phyloP scores from a whole-genome alignment of 2,797 vertebrate genomes.

The Urosaurus nigricauda region DNA sequence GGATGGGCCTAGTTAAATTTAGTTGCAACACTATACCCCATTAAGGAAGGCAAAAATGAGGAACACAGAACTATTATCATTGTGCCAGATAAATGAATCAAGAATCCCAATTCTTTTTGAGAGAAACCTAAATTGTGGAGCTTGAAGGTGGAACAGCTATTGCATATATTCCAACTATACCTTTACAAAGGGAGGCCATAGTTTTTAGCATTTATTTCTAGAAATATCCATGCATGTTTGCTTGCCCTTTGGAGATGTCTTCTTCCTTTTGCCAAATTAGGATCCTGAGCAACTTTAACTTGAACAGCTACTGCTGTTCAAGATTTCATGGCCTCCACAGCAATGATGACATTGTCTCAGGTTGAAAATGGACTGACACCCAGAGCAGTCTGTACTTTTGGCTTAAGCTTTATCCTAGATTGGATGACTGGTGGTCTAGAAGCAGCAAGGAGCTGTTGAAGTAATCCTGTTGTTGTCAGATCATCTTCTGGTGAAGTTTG shows the following conservation, averaged over 20 bases:
- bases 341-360: no score
- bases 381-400: no score
- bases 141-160: neutral
- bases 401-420: no score
- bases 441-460: no score
- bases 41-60: neutral
- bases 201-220: neutral
- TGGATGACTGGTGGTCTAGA: no score
- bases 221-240: neutral
- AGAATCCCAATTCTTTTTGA: neutral
- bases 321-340: no score
- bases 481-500: no score
- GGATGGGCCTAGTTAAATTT: neutral
- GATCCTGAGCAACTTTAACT: no score
- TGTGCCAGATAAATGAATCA: neutral
- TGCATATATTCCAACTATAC: neutral
- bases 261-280: neutral
- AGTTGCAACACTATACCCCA: neutral
- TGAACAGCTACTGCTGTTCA: no score
- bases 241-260: neutral
- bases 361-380: no score
- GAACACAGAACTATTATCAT: neutral
- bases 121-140: neutral
- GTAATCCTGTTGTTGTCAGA: no score
- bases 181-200: neutral